Percentiles rank a stretch among this genome's conserved stretches.
Conservation (phyloP, 2,797 vertebrate species). For the Triplophysa bombifrons region DNA sequence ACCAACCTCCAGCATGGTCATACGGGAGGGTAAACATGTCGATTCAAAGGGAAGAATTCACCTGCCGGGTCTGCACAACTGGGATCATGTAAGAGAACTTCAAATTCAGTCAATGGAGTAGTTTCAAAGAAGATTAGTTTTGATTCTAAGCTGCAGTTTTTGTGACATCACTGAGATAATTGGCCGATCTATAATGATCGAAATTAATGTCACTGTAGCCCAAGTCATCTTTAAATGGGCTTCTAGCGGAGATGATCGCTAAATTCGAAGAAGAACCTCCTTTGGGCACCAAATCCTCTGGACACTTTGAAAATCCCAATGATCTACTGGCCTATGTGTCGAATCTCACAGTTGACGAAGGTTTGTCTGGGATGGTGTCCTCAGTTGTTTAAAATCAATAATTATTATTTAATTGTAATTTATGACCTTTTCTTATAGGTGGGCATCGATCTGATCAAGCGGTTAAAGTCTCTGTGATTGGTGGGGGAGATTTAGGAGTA, state of each 20-base stretch:
- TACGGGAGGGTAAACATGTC: constrained; percentile 90
- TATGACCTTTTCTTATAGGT: constrained; percentile 64
- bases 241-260: constrained; percentile 88
- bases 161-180: too few species aligned
- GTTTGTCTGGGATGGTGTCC: constrained; percentile 63
- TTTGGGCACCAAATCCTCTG: constrained; percentile 76
- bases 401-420: too few species aligned
- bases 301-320: constrained; percentile 75
- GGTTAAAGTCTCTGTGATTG: constrained; percentile 88
- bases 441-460: constrained; percentile 61
- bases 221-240: constrained; percentile 82
- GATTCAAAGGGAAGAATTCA: constrained; percentile 87
- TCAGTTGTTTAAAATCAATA: neutral
- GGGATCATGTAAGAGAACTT: constrained; percentile 86
- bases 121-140: too few species aligned
- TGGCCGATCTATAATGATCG: too few species aligned
- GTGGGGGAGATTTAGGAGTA: constrained; percentile 91
- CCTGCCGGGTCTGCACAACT: constrained; percentile 88
- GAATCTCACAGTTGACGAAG: constrained; percentile 82
- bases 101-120: too few species aligned
- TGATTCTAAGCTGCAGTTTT: too few species aligned
- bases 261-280: constrained; percentile 95
- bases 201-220: constrained; percentile 74
- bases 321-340: constrained; percentile 86
- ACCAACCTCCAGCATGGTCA: constrained; percentile 89